These are phyloP conservation scores for Noturus placidus DNA, from an alignment of 2,113 vertebrate species.

Conservation along the genomic window DNA sequence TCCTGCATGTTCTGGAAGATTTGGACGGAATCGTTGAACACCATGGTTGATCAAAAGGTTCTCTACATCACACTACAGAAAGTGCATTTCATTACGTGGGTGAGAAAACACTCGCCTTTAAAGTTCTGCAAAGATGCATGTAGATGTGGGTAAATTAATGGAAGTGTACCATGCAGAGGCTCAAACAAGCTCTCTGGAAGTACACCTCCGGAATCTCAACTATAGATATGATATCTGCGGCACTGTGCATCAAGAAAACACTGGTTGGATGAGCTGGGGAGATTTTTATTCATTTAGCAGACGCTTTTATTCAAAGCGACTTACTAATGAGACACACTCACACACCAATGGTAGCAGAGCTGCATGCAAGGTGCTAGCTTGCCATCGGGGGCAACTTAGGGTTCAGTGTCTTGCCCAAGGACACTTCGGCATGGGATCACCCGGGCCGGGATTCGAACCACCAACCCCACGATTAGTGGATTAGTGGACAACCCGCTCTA, in stretches of 20 bases:
- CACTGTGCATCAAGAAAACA: neutral
- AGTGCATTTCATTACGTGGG: neutral
- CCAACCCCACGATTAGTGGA: too few species aligned
- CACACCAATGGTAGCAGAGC: too few species aligned
- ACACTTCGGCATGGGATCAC: too few species aligned
- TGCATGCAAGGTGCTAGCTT: too few species aligned
- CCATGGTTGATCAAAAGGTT: conserved; percentile 64
- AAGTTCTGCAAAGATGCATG: neutral
- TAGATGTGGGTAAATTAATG: neutral
- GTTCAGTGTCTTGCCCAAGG: too few species aligned
- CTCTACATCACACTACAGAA: conserved; percentile 33
- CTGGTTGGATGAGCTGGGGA: neutral
- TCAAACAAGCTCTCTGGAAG: neutral
- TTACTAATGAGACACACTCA: too few species aligned
- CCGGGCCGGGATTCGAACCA: too few species aligned
- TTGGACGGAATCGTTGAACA: conserved; percentile 59
- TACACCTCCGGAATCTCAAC: neutral
- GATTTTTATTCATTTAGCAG: too few species aligned
- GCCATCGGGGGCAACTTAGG: too few species aligned
- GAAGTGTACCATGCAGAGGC: neutral
- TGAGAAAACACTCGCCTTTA: neutral
- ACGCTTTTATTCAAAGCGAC: too few species aligned
- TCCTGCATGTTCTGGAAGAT: conserved; percentile 58
- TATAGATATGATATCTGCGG: neutral
- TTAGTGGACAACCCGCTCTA: too few species aligned